Evolutionary conservation across 1,140 invertebrate genomes (phyloP).

Genomic region (Vanessa tameamea): DNA sequence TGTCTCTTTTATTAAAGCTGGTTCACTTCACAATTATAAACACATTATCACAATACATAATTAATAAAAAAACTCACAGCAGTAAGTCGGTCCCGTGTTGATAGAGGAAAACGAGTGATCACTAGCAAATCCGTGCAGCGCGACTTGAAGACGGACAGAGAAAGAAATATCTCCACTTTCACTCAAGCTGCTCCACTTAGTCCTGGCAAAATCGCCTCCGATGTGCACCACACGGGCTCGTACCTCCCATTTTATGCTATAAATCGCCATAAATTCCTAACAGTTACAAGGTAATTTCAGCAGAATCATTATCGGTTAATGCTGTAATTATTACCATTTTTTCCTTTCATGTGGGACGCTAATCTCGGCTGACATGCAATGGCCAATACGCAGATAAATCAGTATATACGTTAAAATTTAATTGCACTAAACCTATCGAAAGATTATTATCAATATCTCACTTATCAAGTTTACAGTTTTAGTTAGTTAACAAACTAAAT

Average conservation of each 20-base stretch:
- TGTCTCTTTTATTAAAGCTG: neutral
- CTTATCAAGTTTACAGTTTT: too few relatives aligned
- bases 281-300: conserved; percentile 60
- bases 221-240: conserved; percentile 52
- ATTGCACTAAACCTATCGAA: too few relatives aligned
- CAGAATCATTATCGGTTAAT: conserved; percentile 64
- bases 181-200: conserved; percentile 63
- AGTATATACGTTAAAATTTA: neutral
- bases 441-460: too few relatives aligned
- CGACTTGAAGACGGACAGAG: conserved; percentile 51
- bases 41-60: neutral
- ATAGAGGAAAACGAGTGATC: conserved; percentile 55
- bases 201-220: conserved; percentile 50
- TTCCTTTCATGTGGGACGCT: conserved; percentile 63
- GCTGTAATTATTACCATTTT: conserved; percentile 61
- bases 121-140: conserved; percentile 49
- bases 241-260: conserved; percentile 60
- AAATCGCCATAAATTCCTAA: conserved; percentile 63
- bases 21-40: neutral
- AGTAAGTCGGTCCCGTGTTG: conserved; percentile 47
- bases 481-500: too few relatives aligned
- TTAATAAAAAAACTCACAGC: conserved; percentile 36
- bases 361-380: conserved; percentile 50
- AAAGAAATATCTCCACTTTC: conserved; percentile 69
- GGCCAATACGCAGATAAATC: neutral